phyloP scores from a whole-genome alignment of 2,797 vertebrate genomes.

The Knipowitschia caucasica region DNA sequence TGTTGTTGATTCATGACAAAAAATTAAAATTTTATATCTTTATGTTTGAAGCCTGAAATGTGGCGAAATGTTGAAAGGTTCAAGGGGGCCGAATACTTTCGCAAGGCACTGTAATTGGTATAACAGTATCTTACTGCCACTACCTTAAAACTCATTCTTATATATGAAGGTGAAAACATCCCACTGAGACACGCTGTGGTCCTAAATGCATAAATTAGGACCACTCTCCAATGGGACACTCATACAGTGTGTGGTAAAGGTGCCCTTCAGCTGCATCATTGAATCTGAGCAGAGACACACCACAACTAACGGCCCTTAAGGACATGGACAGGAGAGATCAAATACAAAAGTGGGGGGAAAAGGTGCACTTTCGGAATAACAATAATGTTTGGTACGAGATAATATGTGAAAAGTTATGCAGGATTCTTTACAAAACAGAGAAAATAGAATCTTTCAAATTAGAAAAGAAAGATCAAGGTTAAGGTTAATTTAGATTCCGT shows the following conservation, averaged over 20 bases:
- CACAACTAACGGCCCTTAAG: background rate
- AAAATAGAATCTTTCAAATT: background rate
- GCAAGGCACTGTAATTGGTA: too few species aligned
- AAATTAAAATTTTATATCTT: too few species aligned
- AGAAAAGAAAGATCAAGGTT: background rate
- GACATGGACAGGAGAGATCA: background rate
- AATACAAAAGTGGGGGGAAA: background rate
- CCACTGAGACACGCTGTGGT: background rate
- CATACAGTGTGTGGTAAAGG: slow-evolving; percentile 13
- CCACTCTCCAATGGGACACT: background rate
- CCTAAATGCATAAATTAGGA: slow-evolving; percentile 3
- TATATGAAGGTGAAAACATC: slow-evolving; percentile 7
- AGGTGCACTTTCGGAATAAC: background rate
- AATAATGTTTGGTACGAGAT: background rate
- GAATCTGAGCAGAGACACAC: background rate
- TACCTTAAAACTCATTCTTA: background rate
- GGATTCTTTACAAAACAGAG: background rate
- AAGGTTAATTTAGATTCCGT: background rate
- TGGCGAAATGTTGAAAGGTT: too few species aligned
- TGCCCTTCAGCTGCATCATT: slow-evolving; percentile 28
- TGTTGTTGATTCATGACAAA: too few species aligned
- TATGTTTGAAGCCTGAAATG: too few species aligned
- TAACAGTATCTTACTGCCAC: background rate
- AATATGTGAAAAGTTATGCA: background rate
- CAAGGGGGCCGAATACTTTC: too few species aligned